Base-by-base conservation (phyloP, 2,797 vertebrate species). In the Thripadectes ignobilis region DNA sequence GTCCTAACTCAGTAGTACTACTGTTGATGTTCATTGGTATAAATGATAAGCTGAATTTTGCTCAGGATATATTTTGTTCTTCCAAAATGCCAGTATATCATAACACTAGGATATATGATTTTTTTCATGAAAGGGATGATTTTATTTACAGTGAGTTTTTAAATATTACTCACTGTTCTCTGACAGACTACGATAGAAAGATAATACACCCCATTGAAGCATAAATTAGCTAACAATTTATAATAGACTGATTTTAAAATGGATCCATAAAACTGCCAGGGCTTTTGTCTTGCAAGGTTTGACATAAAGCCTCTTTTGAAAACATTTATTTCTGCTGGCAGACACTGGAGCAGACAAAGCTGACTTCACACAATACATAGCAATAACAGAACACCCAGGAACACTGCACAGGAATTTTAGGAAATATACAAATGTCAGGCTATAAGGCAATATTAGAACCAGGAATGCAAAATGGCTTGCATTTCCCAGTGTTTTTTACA, bases 161-260 rank as follows among this genome's bases (percentile, higher is more conserved):
- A 85, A 23, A 46, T 76, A 77, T 89, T 77, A 59, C 7, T 73
- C 51, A 72, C 76, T 79, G 12, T 59, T 58, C 4, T 58, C 30
- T 85, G 85, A 82, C 65, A 92, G 84, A 83, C 43, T 78, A 22
- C 39, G 57, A 52, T 4, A 75, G 86, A 87, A 82, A 87, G 58
- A 89, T 65, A 68, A 83, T 58, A 79, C 8, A n/a, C 2, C 23
- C 17, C 38, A 82, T 0, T 82, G 81, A 89, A 57, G 20, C 67
- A 89, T 79, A 91, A 92, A 95, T 92, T 93, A 82, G 26, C 63
- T 58, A 85, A 51, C 14, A 48, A 58, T 93, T 92, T 96, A 66
- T 83, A 85, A 80, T 10, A n/a, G 67, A 15, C 41, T 61, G 43
- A 20, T 88, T 93, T 67, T 14, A 62, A 93, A 91, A 96, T 36